Conservation (phyloP, 2,888 invertebrate genomes). For the Lepeophtheirus nordmannii region DNA sequence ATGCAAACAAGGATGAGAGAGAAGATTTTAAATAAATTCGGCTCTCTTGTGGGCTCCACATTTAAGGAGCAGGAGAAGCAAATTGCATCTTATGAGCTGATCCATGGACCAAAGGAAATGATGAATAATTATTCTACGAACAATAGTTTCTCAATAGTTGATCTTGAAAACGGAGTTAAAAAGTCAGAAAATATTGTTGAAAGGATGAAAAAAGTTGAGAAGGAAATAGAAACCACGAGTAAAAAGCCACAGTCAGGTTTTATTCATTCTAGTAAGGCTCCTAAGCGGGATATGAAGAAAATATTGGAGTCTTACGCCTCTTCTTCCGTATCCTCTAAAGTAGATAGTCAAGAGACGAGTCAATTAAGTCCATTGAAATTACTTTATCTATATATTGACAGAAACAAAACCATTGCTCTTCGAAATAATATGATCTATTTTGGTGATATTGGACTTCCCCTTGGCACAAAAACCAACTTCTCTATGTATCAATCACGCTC, state of each 20-base stretch:
- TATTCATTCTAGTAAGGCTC: background rate
- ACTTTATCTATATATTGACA: background rate
- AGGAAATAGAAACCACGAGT: background rate
- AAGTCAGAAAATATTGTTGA: background rate
- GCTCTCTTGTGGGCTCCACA: background rate
- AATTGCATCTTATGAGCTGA: background rate
- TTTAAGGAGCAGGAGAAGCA: background rate
- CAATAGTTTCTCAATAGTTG: too few species aligned
- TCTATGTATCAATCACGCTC: background rate
- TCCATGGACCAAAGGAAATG: background rate
- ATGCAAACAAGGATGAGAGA: background rate
- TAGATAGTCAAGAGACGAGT: too few species aligned
- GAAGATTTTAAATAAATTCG: background rate
- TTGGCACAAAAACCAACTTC: background rate
- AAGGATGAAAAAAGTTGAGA: background rate
- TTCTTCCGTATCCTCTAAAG: background rate
- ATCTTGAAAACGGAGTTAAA: too few species aligned
- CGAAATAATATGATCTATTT: background rate
- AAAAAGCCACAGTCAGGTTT: too few species aligned
- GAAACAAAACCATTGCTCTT: slow-evolving; percentile 1
- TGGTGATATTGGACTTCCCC: background rate
- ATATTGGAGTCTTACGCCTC: background rate
- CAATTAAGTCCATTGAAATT: background rate
- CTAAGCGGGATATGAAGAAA: slow-evolving; percentile 1
- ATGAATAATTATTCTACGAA: too few species aligned